phyloP scores from a whole-genome alignment of 2,797 vertebrate genomes.

The Eulemur mongoz region DNA sequence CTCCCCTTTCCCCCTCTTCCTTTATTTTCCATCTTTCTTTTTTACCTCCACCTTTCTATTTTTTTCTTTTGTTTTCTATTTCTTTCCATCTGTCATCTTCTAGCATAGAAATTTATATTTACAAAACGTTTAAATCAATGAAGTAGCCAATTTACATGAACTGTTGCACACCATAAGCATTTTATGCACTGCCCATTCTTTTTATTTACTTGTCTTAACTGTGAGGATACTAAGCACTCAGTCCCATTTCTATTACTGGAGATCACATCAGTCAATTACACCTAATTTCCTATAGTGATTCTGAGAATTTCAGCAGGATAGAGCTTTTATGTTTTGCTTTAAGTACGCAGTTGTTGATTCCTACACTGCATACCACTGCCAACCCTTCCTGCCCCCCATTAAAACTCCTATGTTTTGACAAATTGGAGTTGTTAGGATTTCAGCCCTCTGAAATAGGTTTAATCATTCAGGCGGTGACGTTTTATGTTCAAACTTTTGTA shows the following conservation, averaged over 20 bases:
- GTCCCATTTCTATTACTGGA: conserved; percentile 64
- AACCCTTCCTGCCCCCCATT: conserved; percentile 60
- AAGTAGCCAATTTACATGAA: conserved; percentile 43
- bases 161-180: conserved; percentile 28
- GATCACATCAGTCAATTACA: conserved; percentile 74
- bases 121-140: conserved; percentile 55
- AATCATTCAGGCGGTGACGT: conserved; percentile 64
- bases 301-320: conserved; percentile 71
- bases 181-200: conserved; percentile 49
- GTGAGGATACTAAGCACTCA: conserved; percentile 52
- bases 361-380: conserved; percentile 42
- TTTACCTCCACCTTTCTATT: not conserved
- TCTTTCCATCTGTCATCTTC: not conserved
- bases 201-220: conserved; percentile 73
- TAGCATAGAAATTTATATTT: conserved; percentile 38
- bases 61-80: not conserved
- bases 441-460: conserved; percentile 68
- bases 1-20: not conserved
- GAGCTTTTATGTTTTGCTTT: conserved; percentile 72
- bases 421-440: conserved; percentile 77
- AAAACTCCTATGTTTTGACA: conserved; percentile 71
- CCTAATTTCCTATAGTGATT: conserved; percentile 77
- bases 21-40: not conserved
- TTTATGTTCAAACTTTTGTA: conserved; percentile 67
- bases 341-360: conserved; percentile 59